Evolutionary conservation across 2,888 invertebrate species (phyloP).

Genomic region (Papilio protenor): DNA sequence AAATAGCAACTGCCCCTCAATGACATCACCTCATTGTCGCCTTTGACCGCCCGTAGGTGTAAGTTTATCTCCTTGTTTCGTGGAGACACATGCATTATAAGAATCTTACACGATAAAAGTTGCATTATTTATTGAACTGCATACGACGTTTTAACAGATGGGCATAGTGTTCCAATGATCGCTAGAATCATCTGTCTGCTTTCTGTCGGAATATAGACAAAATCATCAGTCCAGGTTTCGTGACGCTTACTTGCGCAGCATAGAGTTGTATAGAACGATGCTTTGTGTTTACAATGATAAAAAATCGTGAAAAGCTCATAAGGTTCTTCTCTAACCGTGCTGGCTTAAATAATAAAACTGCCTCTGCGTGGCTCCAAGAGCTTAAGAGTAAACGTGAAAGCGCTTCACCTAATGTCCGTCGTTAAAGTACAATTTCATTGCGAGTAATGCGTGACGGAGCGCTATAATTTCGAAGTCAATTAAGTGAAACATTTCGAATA

Average conservation of each 20-base stretch:
- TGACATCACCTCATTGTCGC: slow-evolving; percentile 66
- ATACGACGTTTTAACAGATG: too few relatives aligned
- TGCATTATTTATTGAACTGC: too few relatives aligned
- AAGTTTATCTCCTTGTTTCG: slow-evolving; percentile 41
- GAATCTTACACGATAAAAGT: too few relatives aligned
- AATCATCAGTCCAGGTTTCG: neutral
- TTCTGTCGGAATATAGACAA: neutral
- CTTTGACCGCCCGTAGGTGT: slow-evolving; percentile 56
- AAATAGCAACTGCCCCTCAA: slow-evolving; percentile 56
- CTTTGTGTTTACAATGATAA: neutral
- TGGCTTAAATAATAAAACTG: neutral
- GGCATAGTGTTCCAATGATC: too few relatives aligned
- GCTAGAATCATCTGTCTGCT: too few relatives aligned
- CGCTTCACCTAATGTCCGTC: slow-evolving; percentile 42
- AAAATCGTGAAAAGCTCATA: slow-evolving; percentile 17
- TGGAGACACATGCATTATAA: too few relatives aligned
- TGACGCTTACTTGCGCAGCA: neutral
- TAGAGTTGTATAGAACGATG: neutral
- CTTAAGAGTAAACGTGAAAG: slow-evolving; percentile 46
- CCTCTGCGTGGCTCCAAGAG: slow-evolving; percentile 4
- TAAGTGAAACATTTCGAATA: slow-evolving; percentile 64
- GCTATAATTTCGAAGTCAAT: slow-evolving; percentile 71
- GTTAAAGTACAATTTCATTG: slow-evolving; percentile 25
- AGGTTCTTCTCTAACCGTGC: neutral
- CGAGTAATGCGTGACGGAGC: slow-evolving; percentile 64